Evolutionary conservation across 2,113 vertebrate genomes (phyloP).

Genomic region (Elephantulus edwardii): DNA sequence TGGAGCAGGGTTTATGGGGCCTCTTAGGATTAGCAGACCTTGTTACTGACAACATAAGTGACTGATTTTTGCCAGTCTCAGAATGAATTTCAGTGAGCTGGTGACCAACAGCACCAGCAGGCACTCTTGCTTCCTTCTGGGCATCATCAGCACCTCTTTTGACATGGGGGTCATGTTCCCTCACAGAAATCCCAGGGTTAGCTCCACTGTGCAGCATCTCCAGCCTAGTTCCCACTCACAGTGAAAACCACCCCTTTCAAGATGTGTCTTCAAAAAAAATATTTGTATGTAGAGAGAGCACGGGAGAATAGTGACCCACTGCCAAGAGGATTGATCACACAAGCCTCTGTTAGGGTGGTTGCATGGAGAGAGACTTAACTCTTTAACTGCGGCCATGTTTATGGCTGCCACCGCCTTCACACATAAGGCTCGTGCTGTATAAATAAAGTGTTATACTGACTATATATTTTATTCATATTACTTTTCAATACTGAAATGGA

Average conservation of each 20-base stretch:
- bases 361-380: not conserved
- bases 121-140: not conserved
- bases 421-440: not conserved
- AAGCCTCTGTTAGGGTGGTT: slow-evolving; percentile 8
- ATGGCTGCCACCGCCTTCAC: not conserved
- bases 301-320: not conserved
- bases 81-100: not conserved
- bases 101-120: not conserved
- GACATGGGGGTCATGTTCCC: not conserved
- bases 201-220: not conserved
- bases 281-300: too few relatives aligned
- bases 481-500: slow-evolving; percentile 15
- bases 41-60: not conserved
- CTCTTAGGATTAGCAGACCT: not conserved
- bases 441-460: not conserved
- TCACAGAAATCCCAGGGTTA: not conserved
- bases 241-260: slow-evolving; percentile 4
- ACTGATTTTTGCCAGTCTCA: not conserved
- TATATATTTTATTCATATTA: slow-evolving; percentile 26
- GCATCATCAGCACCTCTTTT: not conserved
- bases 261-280: too few relatives aligned
- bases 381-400: not conserved
- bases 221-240: not conserved
- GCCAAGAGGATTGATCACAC: not conserved
- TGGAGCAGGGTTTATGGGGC: not conserved